These are phyloP conservation scores for Diuraphis noxia DNA, from an alignment of 1,140 invertebrate species.

Conservation along the genomic window DNA sequence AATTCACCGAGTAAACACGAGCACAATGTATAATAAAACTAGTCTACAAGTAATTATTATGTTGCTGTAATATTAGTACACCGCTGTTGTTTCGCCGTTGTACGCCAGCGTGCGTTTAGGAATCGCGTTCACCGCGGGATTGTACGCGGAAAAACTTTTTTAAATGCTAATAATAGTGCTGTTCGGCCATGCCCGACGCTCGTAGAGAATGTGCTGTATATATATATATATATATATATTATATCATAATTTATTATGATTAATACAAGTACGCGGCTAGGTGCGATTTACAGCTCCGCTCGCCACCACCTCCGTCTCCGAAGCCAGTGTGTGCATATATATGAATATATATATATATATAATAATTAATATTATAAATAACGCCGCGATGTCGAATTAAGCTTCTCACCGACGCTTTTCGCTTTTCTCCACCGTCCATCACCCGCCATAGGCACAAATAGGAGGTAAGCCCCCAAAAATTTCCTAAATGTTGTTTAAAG, in stretches of 20 bases:
- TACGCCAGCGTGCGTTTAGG: not conserved
- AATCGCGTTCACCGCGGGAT: not conserved
- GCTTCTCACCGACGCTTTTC: too few relatives aligned
- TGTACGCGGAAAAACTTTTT: not conserved
- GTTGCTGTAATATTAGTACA: not conserved
- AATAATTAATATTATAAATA: too few relatives aligned
- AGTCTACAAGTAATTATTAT: too few relatives aligned
- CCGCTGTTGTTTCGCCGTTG: not conserved
- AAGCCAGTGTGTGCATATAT: not conserved
- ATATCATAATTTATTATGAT: not conserved
- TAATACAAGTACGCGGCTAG: not conserved
- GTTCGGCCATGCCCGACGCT: not conserved
- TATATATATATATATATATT: too few relatives aligned
- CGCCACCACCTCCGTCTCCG: not conserved
- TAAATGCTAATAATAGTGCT: not conserved
- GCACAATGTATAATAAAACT: not conserved
- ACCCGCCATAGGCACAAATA: too few relatives aligned
- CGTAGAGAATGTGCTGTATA: not conserved
- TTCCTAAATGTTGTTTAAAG: too few relatives aligned
- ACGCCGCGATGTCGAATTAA: not conserved
- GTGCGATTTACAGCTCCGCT: not conserved
- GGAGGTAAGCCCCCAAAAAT: too few relatives aligned
- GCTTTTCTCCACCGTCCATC: too few relatives aligned
- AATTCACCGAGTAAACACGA: not conserved
- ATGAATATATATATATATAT: too few relatives aligned